Percentiles rank a stretch among this genome's conserved stretches.
Evolutionary conservation across 2,888 invertebrate genomes (phyloP).

Genomic region (Eilema sororculum): DNA sequence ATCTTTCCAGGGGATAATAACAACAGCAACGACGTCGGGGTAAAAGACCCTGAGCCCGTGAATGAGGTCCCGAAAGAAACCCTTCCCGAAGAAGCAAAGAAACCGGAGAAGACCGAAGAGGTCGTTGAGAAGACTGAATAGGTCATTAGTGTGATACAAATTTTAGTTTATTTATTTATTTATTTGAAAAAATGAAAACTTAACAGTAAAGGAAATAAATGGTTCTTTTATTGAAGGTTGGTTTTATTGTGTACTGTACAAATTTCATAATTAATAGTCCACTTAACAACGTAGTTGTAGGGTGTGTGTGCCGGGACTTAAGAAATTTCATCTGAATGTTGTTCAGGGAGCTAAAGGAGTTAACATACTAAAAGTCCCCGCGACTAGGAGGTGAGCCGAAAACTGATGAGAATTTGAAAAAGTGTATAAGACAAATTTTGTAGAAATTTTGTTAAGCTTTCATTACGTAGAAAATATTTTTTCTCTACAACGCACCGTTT

Average conservation of each 20-base stretch:
- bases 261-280: too few species aligned
- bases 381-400: too few species aligned
- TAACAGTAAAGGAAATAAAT: conserved; percentile 42
- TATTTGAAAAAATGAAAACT: conserved; percentile 50
- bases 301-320: too few species aligned
- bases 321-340: too few species aligned
- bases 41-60: conserved; percentile 52
- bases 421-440: too few species aligned
- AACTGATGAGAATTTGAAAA: too few species aligned
- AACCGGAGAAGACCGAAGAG: conserved; percentile 50
- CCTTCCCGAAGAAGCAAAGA: conserved; percentile 46
- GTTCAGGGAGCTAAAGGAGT: too few species aligned
- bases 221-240: conserved; percentile 29
- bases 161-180: conserved; percentile 59
- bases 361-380: too few species aligned
- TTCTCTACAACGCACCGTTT: too few species aligned
- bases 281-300: too few species aligned
- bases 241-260: not conserved
- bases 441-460: too few species aligned
- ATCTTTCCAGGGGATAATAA: conserved; percentile 68
- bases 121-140: conserved; percentile 74
- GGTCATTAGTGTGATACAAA: conserved; percentile 68
- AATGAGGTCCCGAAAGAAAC: conserved; percentile 36
- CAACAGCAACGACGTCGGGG: conserved; percentile 60
- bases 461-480: too few species aligned